These are phyloP conservation scores for Yoshiicerus persimilis DNA, from an alignment of 1,140 invertebrate genomes.

Conservation along the genomic window DNA sequence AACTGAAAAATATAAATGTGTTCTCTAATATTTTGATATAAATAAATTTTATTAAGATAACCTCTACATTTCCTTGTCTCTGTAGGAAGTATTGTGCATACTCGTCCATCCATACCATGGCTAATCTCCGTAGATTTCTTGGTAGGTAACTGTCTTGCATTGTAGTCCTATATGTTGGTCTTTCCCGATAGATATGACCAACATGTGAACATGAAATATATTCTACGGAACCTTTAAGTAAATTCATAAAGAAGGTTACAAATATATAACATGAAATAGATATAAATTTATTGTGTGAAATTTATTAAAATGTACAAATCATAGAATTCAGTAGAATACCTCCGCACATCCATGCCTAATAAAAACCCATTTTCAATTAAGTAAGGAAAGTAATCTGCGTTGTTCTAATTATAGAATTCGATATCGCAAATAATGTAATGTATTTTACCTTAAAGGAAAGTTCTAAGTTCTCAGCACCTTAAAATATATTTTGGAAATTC, in stretches of 20 bases:
- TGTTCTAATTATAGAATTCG: no score
- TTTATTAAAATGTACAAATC: no score
- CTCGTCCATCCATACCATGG: constrained; percentile 31
- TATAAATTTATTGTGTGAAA: no score
- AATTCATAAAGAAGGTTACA: no score
- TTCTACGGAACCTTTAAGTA: not conserved
- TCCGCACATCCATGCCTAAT: not conserved
- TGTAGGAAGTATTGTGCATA: constrained; percentile 8
- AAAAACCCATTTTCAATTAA: not conserved
- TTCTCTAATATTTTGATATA: no score
- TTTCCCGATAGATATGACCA: not conserved
- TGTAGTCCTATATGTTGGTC: not conserved
- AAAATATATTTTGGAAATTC: no score
- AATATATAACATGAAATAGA: no score
- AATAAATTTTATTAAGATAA: not conserved
- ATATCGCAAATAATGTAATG: not conserved
- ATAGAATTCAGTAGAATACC: not conserved
- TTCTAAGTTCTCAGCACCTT: constrained; percentile 24
- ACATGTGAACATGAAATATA: constrained; percentile 27
- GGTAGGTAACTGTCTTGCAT: not conserved
- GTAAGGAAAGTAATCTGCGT: no score
- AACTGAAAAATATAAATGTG: no score
- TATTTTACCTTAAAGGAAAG: constrained; percentile 25
- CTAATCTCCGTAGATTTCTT: constrained; percentile 20
- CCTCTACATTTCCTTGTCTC: not conserved